Base-by-base conservation (phyloP, 2,113 vertebrate species). In the Ceyx margarethae region DNA sequence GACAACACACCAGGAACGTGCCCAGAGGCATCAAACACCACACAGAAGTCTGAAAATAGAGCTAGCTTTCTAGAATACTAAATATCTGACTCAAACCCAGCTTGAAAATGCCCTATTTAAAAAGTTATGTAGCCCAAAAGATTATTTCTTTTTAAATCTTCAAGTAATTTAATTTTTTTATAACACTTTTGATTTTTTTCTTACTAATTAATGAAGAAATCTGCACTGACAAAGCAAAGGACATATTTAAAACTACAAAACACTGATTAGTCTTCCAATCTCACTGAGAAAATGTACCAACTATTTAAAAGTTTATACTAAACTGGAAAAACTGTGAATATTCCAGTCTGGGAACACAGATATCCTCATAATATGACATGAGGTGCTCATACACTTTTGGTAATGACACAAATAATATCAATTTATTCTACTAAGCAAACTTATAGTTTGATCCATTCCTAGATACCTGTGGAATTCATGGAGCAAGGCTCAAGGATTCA, bases 41-140 rank as follows among this genome's bases (percentile, higher is more conserved):
- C 0, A 29, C 3, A 20, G 62, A 64, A 1, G 3, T 13, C 43
- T 31, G 37, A 77, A 68, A 15, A 43, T 0, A 65, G 28, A 85
- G 31, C 8, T 45, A 25, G 13, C 25, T 17, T 21, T 3, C 46
- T 31, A 1, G 1, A 56, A 37, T 31, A 67, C 26, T 26, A 57
- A 56, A 86, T 28, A 57, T 4, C 20, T 15, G 13, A 78, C 5
- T 15, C 62, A 62, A 73, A 61, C 2, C 3, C 17, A 35, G 21
- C 28, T 81, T 31, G 6, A 17, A 81, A 71, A 72, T 35, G 26
- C 61, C 11, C 1, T 12, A 4, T 48, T 71, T 80, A 5, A n/a
- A 35, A 69, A 50, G 51, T 11, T 9, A 6, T 48, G 5, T 5
- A 56, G 13, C 37, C 23, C 20, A 51, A 46, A 84, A 42, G 9